Evolutionary conservation across 2,888 invertebrate species (phyloP).

Genomic region (Monochamus alternatus): DNA sequence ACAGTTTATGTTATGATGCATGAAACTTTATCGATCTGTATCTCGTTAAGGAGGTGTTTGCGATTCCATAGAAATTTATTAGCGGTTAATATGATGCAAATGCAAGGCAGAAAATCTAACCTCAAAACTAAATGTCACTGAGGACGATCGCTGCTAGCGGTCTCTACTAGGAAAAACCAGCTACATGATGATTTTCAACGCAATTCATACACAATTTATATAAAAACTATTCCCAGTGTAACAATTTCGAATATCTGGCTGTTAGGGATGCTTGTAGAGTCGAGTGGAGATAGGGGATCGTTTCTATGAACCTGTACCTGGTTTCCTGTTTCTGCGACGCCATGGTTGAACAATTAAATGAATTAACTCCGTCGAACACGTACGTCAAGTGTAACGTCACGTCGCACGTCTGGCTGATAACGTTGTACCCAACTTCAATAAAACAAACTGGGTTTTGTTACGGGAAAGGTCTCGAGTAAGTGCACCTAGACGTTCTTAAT

Average conservation of each 20-base stretch:
- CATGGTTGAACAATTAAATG: constrained; percentile 33
- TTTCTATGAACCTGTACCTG: neutral
- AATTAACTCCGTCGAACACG: constrained; percentile 37
- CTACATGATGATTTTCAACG: too few relatives aligned
- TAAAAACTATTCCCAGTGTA: neutral
- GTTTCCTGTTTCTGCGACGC: constrained; percentile 24
- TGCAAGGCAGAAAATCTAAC: too few relatives aligned
- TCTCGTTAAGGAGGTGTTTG: too few relatives aligned
- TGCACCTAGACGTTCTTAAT: neutral
- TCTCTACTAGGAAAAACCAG: too few relatives aligned
- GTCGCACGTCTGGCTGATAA: constrained; percentile 16
- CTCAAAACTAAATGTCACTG: too few relatives aligned
- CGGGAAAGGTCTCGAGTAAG: neutral
- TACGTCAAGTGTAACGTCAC: constrained; percentile 28
- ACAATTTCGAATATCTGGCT: neutral
- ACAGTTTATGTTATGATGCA: too few relatives aligned
- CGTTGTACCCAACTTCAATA: constrained; percentile 19
- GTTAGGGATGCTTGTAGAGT: neutral
- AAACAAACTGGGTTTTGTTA: neutral
- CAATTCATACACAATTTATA: too few relatives aligned
- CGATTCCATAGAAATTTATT: too few relatives aligned
- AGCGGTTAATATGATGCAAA: too few relatives aligned
- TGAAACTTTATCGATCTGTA: too few relatives aligned
- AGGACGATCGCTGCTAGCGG: too few relatives aligned
- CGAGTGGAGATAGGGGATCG: neutral